phyloP scores from a whole-genome alignment of 2,113 vertebrate genomes.

The Phyllostomus discolor region DNA sequence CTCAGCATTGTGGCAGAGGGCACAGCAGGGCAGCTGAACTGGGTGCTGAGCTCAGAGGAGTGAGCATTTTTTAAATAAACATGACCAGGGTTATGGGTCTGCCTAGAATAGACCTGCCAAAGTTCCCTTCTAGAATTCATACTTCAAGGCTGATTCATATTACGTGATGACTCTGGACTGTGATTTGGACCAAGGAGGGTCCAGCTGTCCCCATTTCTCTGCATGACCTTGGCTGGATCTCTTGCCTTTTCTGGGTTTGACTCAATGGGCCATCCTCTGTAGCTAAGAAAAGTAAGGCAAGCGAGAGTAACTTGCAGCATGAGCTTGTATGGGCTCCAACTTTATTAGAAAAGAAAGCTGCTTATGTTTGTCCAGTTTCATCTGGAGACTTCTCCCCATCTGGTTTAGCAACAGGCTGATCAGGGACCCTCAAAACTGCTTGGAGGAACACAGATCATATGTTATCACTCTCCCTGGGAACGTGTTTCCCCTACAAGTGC shows the following conservation, averaged over 20 bases:
- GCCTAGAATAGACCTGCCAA: neutral
- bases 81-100: neutral
- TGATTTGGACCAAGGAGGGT: neutral
- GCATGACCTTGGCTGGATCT: neutral
- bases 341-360: neutral
- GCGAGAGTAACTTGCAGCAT: neutral
- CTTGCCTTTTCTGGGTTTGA: neutral
- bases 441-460: neutral
- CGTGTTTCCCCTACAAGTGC: neutral
- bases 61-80: neutral
- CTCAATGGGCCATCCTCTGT: neutral
- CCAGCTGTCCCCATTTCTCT: neutral
- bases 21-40: neutral
- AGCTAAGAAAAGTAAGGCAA: neutral
- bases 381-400: neutral
- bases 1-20: neutral
- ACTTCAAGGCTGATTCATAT: neutral
- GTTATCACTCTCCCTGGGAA: neutral
- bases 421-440: neutral
- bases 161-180: neutral
- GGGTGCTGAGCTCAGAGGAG: neutral
- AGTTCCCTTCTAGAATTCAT: neutral
- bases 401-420: neutral
- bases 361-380: too few species aligned
- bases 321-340: neutral